Evolutionary conservation across 2,797 vertebrate genomes (phyloP).

Genomic region (Botia kubotai): DNA sequence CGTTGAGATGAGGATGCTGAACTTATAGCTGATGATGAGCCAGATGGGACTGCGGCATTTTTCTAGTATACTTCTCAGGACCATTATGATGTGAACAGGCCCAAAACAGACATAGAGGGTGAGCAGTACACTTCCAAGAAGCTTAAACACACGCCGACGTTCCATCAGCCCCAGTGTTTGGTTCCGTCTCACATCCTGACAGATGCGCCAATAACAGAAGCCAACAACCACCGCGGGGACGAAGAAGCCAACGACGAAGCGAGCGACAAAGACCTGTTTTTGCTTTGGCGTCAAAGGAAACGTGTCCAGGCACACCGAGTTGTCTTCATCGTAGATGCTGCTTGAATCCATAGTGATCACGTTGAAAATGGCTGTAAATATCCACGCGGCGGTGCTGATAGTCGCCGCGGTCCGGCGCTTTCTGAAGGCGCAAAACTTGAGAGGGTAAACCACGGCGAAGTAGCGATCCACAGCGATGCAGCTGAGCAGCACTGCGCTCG

Average conservation of each 20-base stretch:
- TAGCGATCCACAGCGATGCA: slow-evolving; percentile 89
- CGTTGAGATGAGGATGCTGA: slow-evolving; percentile 79
- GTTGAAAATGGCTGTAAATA: slow-evolving; percentile 78
- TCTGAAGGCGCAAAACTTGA: slow-evolving; percentile 77
- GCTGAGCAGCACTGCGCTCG: slow-evolving; percentile 83
- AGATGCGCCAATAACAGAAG: slow-evolving; percentile 81
- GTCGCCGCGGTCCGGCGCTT: slow-evolving; percentile 75
- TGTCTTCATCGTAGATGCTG: slow-evolving; percentile 66
- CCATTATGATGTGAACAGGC: slow-evolving; percentile 81
- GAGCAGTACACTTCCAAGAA: slow-evolving; percentile 79
- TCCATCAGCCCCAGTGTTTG: slow-evolving; percentile 81
- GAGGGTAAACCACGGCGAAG: slow-evolving; percentile 85
- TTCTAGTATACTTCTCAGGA: slow-evolving; percentile 76
- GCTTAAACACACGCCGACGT: slow-evolving; percentile 77
- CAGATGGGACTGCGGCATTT: slow-evolving; percentile 29
- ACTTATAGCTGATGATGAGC: slow-evolving; percentile 76
- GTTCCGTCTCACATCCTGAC: slow-evolving; percentile 78
- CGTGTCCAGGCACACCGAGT: slow-evolving; percentile 78
- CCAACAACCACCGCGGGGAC: slow-evolving; percentile 79
- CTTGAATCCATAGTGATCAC: slow-evolving; percentile 70
- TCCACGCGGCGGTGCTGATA: slow-evolving; percentile 78
- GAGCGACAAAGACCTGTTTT: slow-evolving; percentile 67
- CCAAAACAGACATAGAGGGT: slow-evolving; percentile 86
- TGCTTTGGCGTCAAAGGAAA: slow-evolving; percentile 75
- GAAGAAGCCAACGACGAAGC: slow-evolving; percentile 80